phyloP scores from a whole-genome alignment of 2,113 vertebrate genomes.

The Antennarius striatus region DNA sequence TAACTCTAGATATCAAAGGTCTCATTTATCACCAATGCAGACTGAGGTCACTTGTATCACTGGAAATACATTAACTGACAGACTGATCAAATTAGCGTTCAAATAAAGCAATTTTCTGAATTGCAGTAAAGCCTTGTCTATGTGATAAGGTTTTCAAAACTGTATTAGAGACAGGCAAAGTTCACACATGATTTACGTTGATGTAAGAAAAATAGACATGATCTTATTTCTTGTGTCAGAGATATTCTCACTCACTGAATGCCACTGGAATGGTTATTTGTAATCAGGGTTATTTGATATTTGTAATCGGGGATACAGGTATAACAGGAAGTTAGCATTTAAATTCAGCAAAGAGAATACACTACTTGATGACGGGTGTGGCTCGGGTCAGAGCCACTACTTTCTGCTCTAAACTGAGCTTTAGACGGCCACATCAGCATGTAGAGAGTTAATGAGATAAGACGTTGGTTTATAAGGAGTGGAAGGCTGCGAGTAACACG shows the following conservation, averaged over 20 bases:
- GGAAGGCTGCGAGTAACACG: constrained; percentile 24
- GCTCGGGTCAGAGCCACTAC: no score
- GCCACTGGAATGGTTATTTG: no score
- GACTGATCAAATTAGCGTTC: background rate
- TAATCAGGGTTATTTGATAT: no score
- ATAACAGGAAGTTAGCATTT: no score
- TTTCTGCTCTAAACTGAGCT: constrained; percentile 69
- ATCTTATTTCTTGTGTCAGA: no score
- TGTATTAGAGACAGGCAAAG: no score
- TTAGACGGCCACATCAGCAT: constrained; percentile 89
- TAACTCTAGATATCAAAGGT: constrained; percentile 53
- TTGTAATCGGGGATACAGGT: no score
- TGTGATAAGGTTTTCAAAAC: constrained; percentile 9
- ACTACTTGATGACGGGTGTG: no score
- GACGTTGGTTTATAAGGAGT: constrained; percentile 66
- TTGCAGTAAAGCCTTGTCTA: background rate
- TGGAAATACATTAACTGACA: background rate
- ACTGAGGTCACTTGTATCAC: constrained; percentile 36
- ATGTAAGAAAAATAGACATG: no score
- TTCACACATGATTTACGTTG: no score
- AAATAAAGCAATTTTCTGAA: background rate
- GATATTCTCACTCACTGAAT: no score
- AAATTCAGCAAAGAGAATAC: no score
- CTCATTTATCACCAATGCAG: constrained; percentile 16
- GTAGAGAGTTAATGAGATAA: constrained; percentile 81